phyloP scores from a whole-genome alignment of 2,888 invertebrate species.

The Ptilodon capucinus region DNA sequence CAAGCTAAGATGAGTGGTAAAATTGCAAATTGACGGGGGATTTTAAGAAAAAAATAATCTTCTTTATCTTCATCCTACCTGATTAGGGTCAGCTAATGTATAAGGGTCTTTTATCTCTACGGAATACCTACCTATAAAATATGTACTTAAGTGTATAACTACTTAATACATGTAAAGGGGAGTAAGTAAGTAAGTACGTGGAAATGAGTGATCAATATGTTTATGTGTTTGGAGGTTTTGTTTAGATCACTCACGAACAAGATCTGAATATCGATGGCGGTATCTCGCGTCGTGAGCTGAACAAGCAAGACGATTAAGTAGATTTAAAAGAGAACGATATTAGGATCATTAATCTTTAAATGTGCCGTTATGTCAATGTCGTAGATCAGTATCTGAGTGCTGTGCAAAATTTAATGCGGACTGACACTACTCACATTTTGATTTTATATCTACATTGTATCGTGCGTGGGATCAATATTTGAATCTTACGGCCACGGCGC shows the following conservation, averaged over 20 bases:
- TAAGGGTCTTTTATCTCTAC: too few relatives aligned
- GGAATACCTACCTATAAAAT: too few relatives aligned
- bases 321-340: constrained; percentile 43
- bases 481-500: constrained; percentile 7
- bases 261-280: constrained; percentile 42
- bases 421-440: constrained; percentile 20
- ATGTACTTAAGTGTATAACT: too few relatives aligned
- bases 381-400: constrained; percentile 38
- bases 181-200: neutral
- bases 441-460: constrained; percentile 11
- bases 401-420: constrained; percentile 29
- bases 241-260: constrained; percentile 31
- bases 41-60: too few relatives aligned
- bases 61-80: too few relatives aligned
- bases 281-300: constrained; percentile 29
- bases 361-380: constrained; percentile 60
- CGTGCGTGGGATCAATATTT: constrained; percentile 22
- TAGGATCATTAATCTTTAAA: constrained; percentile 59
- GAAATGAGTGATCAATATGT: neutral
- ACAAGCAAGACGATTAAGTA: constrained; percentile 42
- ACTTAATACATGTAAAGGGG: too few relatives aligned
- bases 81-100: too few relatives aligned
- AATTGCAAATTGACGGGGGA: too few relatives aligned
- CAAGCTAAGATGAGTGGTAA: too few relatives aligned
- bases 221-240: constrained; percentile 3